Conservation (phyloP, 2,888 invertebrate species). For the Salpingus planirostris region DNA sequence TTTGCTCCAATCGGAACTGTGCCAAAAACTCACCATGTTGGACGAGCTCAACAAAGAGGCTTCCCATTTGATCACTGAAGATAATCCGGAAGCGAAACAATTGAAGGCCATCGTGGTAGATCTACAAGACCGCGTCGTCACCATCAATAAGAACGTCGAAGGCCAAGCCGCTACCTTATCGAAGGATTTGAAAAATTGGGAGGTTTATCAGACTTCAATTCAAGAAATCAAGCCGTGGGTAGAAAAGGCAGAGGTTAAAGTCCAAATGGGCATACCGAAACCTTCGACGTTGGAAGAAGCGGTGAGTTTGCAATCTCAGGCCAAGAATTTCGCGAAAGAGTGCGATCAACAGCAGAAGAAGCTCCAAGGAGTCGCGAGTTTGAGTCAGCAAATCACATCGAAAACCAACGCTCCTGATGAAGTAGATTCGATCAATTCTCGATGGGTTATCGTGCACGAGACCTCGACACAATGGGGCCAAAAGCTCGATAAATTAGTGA, state of each 20-base stretch:
- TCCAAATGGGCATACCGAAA: conserved; percentile 61
- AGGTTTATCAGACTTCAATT: conserved; percentile 71
- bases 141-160: conserved; percentile 66
- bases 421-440: conserved; percentile 72
- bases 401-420: conserved; percentile 74
- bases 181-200: conserved; percentile 76
- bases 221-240: conserved; percentile 82
- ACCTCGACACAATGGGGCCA: conserved; percentile 68
- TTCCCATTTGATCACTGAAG: conserved; percentile 55
- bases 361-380: conserved; percentile 62
- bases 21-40: conserved; percentile 65
- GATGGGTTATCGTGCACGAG: conserved; percentile 79
- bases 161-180: conserved; percentile 67
- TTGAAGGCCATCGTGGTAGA: conserved; percentile 66
- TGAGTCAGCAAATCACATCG: conserved; percentile 67
- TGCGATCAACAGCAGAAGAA: conserved; percentile 68
- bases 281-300: conserved; percentile 75
- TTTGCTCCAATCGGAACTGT: conserved; percentile 63
- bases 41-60: conserved; percentile 65
- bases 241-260: conserved; percentile 76
- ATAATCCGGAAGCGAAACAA: conserved; percentile 62
- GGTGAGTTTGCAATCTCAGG: conserved; percentile 62
- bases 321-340: conserved; percentile 64
- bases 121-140: conserved; percentile 66
- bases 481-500: conserved; percentile 69